Base-by-base conservation (phyloP, 2,113 vertebrate genomes). In the Genyomyrus donnyi region DNA sequence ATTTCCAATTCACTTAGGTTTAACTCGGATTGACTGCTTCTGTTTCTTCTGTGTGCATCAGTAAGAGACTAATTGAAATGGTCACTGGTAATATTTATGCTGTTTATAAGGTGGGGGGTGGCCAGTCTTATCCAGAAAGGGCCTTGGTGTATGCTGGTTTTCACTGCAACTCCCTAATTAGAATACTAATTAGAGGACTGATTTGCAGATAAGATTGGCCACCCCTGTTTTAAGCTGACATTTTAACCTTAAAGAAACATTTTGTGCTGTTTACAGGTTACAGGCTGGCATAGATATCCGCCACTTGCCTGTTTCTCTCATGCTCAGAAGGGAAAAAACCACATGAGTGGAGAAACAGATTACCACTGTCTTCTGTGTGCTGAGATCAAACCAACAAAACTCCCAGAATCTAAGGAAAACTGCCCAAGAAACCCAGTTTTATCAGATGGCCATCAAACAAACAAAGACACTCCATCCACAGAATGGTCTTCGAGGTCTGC, bases 211-310 rank as follows among this genome's bases (percentile, higher is more conserved):
- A 21, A 21, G 53, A 56, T 7, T 21, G 53, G 53, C 19, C 53
- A 21, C 5, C 53, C 53, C 53, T 56, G 53, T 56, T 56, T 56
- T 56, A 21, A 56, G 53, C 53, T 56, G 35, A 58, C 83, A 13
- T 45, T 87, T 31, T 88, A 70, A 1, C 53, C 15, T 45, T 88
- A 48, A 87, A 66, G 39, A 9, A 84, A n/a, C 49, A 15, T 17
- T 89, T 39, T 48, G 35, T 39, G 90, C 91, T 91, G 10, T 89
- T 45, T 91, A 88, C 94, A 97, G 97, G 95, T 97, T 49, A 92
- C 91, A n/a, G 96, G 96, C 45, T 97, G 97, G 97, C 93, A 92
- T 89, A 94, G 92, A 91, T 93, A 91, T 35, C 91, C 94, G 83
- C 94, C 96, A 13, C 91, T 93, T 13, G 94, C 95, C 90, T 95